A percentile compares a stretch with the other conserved stretches of the same genome.
These are phyloP conservation scores for Hassar affinis DNA, from an alignment of 2,113 vertebrate genomes.

Conservation along the genomic window DNA sequence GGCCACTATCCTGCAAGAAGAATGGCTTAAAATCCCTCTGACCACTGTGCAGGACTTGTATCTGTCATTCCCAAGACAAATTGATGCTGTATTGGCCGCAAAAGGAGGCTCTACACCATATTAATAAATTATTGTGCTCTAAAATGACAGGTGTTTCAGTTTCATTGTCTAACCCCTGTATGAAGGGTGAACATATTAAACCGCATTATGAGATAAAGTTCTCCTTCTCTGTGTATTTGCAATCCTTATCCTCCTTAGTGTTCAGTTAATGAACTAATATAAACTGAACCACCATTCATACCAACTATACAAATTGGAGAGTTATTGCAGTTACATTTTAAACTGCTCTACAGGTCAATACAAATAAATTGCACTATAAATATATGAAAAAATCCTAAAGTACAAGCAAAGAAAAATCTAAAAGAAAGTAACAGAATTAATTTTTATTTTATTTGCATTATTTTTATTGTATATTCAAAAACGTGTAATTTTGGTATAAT, in stretches of 20 bases:
- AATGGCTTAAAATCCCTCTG: too few relatives aligned
- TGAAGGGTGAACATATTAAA: not conserved
- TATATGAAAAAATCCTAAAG: not conserved
- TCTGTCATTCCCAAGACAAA: too few relatives aligned
- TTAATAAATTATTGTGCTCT: too few relatives aligned
- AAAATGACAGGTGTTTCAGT: too few relatives aligned
- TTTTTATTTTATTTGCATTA: too few relatives aligned
- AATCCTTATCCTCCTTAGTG: not conserved
- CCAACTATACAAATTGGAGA: not conserved
- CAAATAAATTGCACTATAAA: not conserved
- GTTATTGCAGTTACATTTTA: not conserved
- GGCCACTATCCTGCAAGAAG: too few relatives aligned
- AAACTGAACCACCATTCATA: not conserved
- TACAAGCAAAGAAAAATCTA: not conserved
- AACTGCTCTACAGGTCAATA: not conserved
- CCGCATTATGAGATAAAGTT: not conserved
- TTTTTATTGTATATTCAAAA: not conserved
- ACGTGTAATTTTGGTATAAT: not conserved
- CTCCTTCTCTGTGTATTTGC: not conserved
- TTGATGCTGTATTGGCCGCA: too few relatives aligned
- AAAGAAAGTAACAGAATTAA: not conserved
- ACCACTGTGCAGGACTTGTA: too few relatives aligned
- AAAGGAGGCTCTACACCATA: too few relatives aligned
- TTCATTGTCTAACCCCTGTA: too few relatives aligned
- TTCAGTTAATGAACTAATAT: not conserved